These are phyloP conservation scores for Harpalus rubripes DNA, from an alignment of 2,888 invertebrate genomes.

Conservation along the genomic window DNA sequence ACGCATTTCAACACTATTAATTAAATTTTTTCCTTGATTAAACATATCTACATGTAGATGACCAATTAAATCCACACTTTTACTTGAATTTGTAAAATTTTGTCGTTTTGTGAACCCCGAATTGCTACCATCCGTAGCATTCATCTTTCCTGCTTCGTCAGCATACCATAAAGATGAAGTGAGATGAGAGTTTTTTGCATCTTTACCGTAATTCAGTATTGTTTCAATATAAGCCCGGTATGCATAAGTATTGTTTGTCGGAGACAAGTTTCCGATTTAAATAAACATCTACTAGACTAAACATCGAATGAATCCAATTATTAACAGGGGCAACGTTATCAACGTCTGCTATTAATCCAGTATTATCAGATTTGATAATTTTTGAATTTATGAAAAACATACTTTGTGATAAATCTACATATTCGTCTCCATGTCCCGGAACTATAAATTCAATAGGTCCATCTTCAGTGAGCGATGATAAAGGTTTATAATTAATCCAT, in stretches of 20 bases:
- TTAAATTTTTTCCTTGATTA: slow-evolving; percentile 17
- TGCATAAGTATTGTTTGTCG: slow-evolving; percentile 69
- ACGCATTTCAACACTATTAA: slow-evolving; percentile 26
- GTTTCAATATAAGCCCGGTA: slow-evolving; percentile 71
- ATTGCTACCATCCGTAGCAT: background rate
- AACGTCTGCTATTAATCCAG: background rate
- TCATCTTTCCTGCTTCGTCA: slow-evolving; percentile 67
- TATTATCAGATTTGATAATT: slow-evolving; percentile 64
- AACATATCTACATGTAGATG: slow-evolving; percentile 28
- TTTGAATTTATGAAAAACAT: slow-evolving; percentile 68
- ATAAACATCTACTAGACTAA: slow-evolving; percentile 70
- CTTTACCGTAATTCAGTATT: slow-evolving; percentile 68
- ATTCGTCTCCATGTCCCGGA: too few species aligned
- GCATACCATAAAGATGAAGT: slow-evolving; percentile 67
- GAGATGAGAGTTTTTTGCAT: slow-evolving; percentile 62
- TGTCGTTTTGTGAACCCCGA: background rate
- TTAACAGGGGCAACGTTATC: slow-evolving; percentile 68
- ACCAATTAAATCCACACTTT: slow-evolving; percentile 11
- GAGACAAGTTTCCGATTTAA: slow-evolving; percentile 71
- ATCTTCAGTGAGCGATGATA: slow-evolving; percentile 70
- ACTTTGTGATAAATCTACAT: slow-evolving; percentile 70
- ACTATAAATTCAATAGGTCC: slow-evolving; percentile 71
- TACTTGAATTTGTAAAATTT: background rate
- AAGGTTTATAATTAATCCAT: slow-evolving; percentile 70
- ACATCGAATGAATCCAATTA: slow-evolving; percentile 69